These are phyloP conservation scores for Nothobranchius kuhntae DNA, from an alignment of 2,113 vertebrate species.

Conservation along the genomic window DNA sequence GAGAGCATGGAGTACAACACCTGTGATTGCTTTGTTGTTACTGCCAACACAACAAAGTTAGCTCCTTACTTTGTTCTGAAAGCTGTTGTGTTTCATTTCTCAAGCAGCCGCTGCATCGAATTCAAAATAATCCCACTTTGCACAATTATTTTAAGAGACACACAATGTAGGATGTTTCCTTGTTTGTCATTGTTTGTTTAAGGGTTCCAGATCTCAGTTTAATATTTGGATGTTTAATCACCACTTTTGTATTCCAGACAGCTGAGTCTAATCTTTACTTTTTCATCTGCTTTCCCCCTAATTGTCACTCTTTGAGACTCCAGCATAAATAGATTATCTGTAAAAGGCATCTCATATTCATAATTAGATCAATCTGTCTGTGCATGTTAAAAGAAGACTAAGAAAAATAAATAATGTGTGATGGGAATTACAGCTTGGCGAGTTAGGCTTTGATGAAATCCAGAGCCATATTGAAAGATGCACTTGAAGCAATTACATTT, in stretches of 20 bases:
- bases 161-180: neutral
- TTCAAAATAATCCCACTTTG: neutral
- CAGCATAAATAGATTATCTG: slow-evolving; percentile 35
- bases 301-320: slow-evolving; percentile 31
- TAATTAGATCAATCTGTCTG: slow-evolving; percentile 33
- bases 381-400: slow-evolving; percentile 2
- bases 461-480: slow-evolving; percentile 30
- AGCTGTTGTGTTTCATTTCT: slow-evolving; percentile 5
- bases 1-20: slow-evolving; percentile 44
- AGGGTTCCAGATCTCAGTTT: slow-evolving; percentile 14
- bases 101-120: neutral
- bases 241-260: slow-evolving; percentile 19
- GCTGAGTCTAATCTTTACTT: slow-evolving; percentile 18
- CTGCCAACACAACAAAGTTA: slow-evolving; percentile 35
- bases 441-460: slow-evolving; percentile 39
- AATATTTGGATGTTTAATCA: slow-evolving; percentile 42
- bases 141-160: slow-evolving; percentile 14
- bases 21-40: slow-evolving; percentile 45
- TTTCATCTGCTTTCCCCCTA: slow-evolving; percentile 9
- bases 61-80: slow-evolving; percentile 22
- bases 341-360: slow-evolving; percentile 18
- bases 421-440: slow-evolving; percentile 21
- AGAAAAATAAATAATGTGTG: slow-evolving; percentile 10
- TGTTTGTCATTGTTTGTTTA: slow-evolving; percentile 5
- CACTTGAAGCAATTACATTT: slow-evolving; percentile 34